These are phyloP conservation scores for Melipona bicolor DNA, from an alignment of 2,888 invertebrate genomes.

Conservation along the genomic window DNA sequence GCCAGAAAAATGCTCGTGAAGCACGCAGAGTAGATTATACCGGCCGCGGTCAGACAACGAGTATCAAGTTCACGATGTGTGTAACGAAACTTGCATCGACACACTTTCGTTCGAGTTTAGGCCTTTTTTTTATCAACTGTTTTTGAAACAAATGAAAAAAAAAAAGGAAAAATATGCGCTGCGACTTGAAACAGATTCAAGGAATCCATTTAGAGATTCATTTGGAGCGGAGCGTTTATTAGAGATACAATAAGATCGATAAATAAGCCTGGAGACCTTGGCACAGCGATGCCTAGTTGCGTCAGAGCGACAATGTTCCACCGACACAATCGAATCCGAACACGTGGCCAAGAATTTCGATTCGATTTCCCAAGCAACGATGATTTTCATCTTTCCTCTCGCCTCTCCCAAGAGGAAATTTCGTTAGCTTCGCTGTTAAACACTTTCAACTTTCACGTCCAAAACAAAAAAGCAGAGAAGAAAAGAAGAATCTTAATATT, in stretches of 20 bases:
- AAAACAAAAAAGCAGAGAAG: too few species aligned
- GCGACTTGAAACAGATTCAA: too few species aligned
- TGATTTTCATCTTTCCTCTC: conserved; percentile 2
- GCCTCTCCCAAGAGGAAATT: not conserved
- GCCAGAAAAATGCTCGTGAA: not conserved
- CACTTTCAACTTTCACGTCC: too few species aligned
- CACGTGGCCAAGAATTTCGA: not conserved
- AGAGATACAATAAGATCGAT: conserved; percentile 36
- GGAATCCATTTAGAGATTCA: too few species aligned
- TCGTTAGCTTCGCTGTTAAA: too few species aligned
- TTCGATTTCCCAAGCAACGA: not conserved
- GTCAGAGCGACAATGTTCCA: not conserved
- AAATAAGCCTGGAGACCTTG: conserved; percentile 13
- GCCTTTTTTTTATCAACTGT: not conserved
- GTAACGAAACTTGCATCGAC: conserved; percentile 23
- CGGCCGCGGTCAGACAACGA: conserved; percentile 27
- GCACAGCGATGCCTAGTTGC: not conserved
- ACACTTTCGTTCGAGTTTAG: conserved; percentile 26
- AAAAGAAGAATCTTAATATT: too few species aligned
- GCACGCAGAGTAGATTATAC: conserved; percentile 26
- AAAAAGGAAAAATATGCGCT: not conserved
- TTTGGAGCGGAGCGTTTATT: conserved; percentile 9
- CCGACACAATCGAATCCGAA: conserved; percentile 10
- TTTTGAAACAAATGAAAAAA: not conserved
- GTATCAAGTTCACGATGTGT: conserved; percentile 30